Evolutionary conservation across 35 echinoderm and acorn worm species (phyloP).

Genomic region (Stichopus chloronotus): DNA sequence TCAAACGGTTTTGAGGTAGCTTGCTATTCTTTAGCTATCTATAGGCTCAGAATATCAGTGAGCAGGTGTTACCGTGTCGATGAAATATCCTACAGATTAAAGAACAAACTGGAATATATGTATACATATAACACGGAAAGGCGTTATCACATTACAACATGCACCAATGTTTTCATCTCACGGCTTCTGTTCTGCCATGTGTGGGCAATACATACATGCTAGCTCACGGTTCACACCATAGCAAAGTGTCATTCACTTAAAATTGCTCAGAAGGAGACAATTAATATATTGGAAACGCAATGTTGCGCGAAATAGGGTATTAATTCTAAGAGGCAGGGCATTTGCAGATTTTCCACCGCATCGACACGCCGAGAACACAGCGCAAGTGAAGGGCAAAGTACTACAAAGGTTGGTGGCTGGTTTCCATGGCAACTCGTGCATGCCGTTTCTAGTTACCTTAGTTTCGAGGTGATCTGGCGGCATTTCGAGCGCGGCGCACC

Average conservation of each 20-base stretch:
- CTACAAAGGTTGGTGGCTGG: not conserved
- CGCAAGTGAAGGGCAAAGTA: conserved; percentile 31
- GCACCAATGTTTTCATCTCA: too few species aligned
- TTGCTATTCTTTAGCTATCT: too few species aligned
- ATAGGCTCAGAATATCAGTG: not conserved
- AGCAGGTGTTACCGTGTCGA: not conserved
- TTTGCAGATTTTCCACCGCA: not conserved
- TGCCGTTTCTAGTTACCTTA: not conserved
- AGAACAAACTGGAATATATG: too few species aligned
- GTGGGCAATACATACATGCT: not conserved
- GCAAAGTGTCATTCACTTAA: not conserved
- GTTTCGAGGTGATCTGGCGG: not conserved
- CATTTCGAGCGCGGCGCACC: not conserved
- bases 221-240: not conserved
- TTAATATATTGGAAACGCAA: conserved; percentile 13
- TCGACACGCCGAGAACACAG: conserved; percentile 15
- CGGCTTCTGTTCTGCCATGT: not conserved
- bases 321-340: not conserved
- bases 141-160: not conserved
- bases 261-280: not conserved
- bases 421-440: conserved; percentile 7
- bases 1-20: too few species aligned
- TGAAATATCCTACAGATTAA: not conserved
- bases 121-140: not conserved
- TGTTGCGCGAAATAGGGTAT: conserved; percentile 47